These are phyloP conservation scores for Amblyornis subalaris DNA, from an alignment of 2,113 vertebrate genomes.

Conservation along the genomic window DNA sequence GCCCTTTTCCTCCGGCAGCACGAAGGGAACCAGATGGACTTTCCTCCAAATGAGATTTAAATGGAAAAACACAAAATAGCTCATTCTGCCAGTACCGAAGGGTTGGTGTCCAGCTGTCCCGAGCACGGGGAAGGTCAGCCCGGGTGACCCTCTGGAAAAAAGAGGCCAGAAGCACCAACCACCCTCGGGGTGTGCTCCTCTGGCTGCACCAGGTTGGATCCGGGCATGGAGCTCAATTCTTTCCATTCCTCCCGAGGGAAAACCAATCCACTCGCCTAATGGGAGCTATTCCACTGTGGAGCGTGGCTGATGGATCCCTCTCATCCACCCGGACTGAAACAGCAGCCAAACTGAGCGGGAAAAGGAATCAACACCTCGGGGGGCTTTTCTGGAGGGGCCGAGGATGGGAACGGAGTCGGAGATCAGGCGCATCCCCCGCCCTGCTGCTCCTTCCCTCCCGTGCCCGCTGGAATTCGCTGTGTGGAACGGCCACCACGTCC, in stretches of 20 bases:
- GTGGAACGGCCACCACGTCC: rapidly evolving
- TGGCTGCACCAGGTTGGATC: background rate
- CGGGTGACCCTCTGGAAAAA: background rate
- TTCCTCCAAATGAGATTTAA: background rate
- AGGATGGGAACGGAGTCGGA: rapidly evolving
- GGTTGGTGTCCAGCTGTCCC: background rate
- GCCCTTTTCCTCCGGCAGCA: constrained; percentile 23
- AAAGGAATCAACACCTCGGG: rapidly evolving
- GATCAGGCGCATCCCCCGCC: rapidly evolving
- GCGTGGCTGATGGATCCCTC: no score
- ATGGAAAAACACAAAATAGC: constrained; percentile 23
- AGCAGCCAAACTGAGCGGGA: rapidly evolving
- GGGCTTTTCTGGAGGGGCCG: background rate
- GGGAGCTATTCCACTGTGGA: background rate
- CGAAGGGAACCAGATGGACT: background rate
- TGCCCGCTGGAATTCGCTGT: background rate
- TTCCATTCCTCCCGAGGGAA: background rate
- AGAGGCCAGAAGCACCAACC: background rate
- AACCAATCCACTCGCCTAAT: rapidly evolving
- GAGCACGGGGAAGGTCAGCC: background rate
- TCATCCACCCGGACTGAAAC: background rate
- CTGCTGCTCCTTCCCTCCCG: background rate
- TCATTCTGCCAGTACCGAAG: background rate
- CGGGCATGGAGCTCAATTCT: background rate
- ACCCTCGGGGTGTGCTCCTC: background rate